phyloP scores from a whole-genome alignment of 2,113 vertebrate genomes.

The Amphilophus citrinellus region DNA sequence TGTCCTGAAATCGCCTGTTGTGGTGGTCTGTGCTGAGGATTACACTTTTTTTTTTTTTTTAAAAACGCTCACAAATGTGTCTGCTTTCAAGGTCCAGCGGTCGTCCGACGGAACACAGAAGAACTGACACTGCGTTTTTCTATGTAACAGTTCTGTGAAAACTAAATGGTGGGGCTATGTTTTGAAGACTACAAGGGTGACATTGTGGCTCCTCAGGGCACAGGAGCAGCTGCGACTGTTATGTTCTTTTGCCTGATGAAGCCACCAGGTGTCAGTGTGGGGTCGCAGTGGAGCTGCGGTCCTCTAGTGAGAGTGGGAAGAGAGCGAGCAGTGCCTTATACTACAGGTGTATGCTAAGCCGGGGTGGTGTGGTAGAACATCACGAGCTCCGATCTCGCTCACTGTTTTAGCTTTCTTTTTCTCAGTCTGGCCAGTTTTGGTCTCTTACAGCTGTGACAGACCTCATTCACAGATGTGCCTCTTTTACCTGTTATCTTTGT shows the following conservation, averaged over 20 bases:
- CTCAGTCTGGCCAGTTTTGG: background rate
- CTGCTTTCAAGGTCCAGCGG: slow-evolving; percentile 29
- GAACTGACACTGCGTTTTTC: background rate
- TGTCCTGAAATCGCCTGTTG: slow-evolving; percentile 45
- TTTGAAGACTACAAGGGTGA: slow-evolving; percentile 35
- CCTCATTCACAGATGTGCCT: background rate
- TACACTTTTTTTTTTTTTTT: too few relatives aligned
- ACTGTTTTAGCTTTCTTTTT: slow-evolving; percentile 5
- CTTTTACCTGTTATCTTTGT: background rate
- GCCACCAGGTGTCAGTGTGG: slow-evolving; percentile 78
- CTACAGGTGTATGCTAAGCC: slow-evolving; percentile 66
- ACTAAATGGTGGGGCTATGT: slow-evolving; percentile 15
- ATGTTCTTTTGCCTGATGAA: background rate
- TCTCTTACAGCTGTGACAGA: slow-evolving; percentile 18
- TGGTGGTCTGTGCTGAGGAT: slow-evolving; percentile 22
- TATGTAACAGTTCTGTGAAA: slow-evolving; percentile 23
- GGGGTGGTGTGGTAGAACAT: slow-evolving; percentile 39
- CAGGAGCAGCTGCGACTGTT: slow-evolving; percentile 1
- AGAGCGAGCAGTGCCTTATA: slow-evolving; percentile 10
- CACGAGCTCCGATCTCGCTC: slow-evolving; percentile 4
- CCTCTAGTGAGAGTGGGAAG: slow-evolving; percentile 20
- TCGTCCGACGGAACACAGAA: slow-evolving; percentile 28
- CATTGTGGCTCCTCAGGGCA: slow-evolving; percentile 29
- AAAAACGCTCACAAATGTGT: background rate
- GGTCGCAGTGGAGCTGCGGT: background rate